A percentile compares a stretch with the other conserved stretches of the same genome.
Conservation (phyloP, 2,113 vertebrate species). For the Reinhardtius hippoglossoides region DNA sequence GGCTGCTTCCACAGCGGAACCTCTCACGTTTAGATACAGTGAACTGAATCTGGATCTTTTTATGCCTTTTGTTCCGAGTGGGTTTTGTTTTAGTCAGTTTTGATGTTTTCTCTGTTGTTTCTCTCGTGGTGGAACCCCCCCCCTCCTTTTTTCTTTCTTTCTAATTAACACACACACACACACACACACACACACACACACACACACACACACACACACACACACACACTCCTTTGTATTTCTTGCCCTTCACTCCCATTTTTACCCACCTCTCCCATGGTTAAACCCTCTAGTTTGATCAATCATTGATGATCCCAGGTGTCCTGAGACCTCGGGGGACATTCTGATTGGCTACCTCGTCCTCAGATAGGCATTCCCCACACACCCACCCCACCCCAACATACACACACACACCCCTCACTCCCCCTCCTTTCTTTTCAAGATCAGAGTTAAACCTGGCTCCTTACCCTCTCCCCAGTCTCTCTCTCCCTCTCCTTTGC, state of each 20-base stretch:
- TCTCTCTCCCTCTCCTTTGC: constrained; percentile 34
- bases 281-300: constrained; percentile 77
- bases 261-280: constrained; percentile 42
- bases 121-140: not conserved
- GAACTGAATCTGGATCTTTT: constrained; percentile 12
- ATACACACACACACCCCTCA: constrained; percentile 19
- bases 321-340: constrained; percentile 67
- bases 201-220: constrained; percentile 16
- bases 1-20: constrained; percentile 39
- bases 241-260: constrained; percentile 14
- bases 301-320: constrained; percentile 85
- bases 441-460: constrained; percentile 59
- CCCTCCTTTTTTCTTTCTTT: not conserved
- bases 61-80: constrained; percentile 17
- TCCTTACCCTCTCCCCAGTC: constrained; percentile 37
- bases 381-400: constrained; percentile 7
- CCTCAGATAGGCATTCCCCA: constrained; percentile 9
- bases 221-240: constrained; percentile 30
- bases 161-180: constrained; percentile 9
- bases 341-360: constrained; percentile 59
- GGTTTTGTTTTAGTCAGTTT: constrained; percentile 14
- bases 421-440: constrained; percentile 39
- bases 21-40: constrained; percentile 25
- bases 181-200: constrained; percentile 5
- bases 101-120: constrained; percentile 8